A percentile compares a stretch with the other conserved stretches of the same genome.
Evolutionary conservation across 2,797 vertebrate species (phyloP).

Genomic region (Gadopsis marmoratus): DNA sequence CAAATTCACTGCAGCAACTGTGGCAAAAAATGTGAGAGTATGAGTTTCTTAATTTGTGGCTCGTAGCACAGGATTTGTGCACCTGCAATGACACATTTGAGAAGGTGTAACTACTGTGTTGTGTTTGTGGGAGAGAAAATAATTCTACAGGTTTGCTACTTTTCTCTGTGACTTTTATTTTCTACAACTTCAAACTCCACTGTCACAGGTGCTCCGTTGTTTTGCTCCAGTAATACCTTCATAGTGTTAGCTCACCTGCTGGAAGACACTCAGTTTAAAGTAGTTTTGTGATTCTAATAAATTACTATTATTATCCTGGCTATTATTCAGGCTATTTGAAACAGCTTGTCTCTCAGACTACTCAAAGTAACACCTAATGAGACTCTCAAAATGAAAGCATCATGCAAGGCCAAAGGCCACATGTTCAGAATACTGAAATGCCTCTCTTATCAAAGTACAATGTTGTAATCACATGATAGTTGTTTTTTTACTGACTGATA

Average conservation of each 20-base stretch:
- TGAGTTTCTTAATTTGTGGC: no score
- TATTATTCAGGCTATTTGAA: conserved; percentile 5
- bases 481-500: conserved; percentile 80
- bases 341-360: neutral
- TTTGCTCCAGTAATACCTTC: no score
- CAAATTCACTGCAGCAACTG: no score
- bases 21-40: no score
- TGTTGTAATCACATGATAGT: conserved; percentile 73
- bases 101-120: no score
- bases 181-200: no score
- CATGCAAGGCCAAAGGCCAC: conserved; percentile 58
- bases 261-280: neutral
- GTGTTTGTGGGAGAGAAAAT: no score
- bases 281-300: neutral
- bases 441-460: conserved; percentile 67
- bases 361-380: conserved; percentile 19
- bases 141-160: no score
- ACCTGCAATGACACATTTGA: no score
- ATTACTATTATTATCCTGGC: neutral
- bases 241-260: neutral
- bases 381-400: conserved; percentile 39
- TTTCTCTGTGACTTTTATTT: no score
- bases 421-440: conserved; percentile 66
- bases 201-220: no score
- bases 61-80: no score